A percentile compares a stretch with the other conserved stretches of the same genome.
Evolutionary conservation across 2,888 invertebrate species (phyloP).

Genomic region (Lutraria lutraria): DNA sequence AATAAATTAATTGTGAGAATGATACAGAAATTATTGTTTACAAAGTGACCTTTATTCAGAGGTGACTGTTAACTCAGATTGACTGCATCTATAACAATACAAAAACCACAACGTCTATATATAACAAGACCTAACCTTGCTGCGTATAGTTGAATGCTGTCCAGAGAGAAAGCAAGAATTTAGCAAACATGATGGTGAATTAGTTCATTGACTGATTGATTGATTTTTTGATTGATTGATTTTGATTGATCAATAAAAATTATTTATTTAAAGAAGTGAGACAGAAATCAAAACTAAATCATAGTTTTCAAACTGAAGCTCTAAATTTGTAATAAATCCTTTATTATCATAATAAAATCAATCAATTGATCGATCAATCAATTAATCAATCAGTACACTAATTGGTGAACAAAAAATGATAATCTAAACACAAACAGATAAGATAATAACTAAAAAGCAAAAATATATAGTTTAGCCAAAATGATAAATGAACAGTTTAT

Average conservation of each 20-base stretch:
- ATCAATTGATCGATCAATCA: not conserved
- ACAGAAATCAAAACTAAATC: no score
- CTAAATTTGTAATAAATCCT: no score
- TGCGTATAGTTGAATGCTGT: slow-evolving; percentile 65
- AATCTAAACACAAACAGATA: not conserved
- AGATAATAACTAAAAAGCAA: not conserved
- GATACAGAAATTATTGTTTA: no score
- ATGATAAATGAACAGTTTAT: not conserved
- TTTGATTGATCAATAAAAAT: not conserved
- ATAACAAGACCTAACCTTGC: slow-evolving; percentile 62
- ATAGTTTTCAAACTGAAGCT: no score
- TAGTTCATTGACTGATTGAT: not conserved
- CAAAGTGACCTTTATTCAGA: no score
- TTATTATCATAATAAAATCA: not conserved
- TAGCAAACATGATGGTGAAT: not conserved
- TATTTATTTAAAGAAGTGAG: no score
- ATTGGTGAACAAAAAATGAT: slow-evolving; percentile 8
- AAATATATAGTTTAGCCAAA: not conserved
- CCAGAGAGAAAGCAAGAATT: slow-evolving; percentile 36
- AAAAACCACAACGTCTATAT: slow-evolving; percentile 35
- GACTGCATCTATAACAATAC: no score
- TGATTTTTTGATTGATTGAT: not conserved
- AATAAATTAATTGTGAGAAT: no score
- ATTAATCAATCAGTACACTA: slow-evolving; percentile 1
- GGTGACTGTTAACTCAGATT: no score